Conservation (phyloP, 2,113 vertebrate species). For the Sceloporus tristichus region DNA sequence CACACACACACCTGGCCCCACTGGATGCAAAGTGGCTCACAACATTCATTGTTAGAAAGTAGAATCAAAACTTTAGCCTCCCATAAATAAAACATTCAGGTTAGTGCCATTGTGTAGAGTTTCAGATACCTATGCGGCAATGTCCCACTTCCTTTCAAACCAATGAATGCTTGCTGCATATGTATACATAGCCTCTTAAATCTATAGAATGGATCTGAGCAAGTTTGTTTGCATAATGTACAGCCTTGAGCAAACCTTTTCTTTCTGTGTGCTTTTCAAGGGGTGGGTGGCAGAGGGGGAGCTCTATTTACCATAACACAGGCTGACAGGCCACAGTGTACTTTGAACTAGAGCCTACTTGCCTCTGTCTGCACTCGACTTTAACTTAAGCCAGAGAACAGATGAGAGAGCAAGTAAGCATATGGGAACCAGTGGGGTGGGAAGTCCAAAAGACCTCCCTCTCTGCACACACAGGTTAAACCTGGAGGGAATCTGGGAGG, state of each 20-base stretch:
- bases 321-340: neutral
- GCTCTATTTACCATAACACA: constrained; percentile 18
- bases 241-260: neutral
- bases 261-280: neutral
- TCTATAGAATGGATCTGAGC: accelerated
- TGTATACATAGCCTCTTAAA: neutral
- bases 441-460: neutral
- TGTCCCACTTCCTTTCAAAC: neutral
- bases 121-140: neutral
- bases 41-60: neutral
- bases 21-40: no score
- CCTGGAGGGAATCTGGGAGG: neutral
- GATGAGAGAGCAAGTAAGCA: neutral
- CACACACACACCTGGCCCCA: no score
- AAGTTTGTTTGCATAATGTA: accelerated
- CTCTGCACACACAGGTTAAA: accelerated
- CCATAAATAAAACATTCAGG: neutral
- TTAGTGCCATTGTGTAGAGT: neutral
- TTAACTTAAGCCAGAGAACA: neutral
- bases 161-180: accelerated
- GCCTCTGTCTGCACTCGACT: neutral
- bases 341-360: constrained; percentile 56
- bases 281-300: constrained; percentile 11
- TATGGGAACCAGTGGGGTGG: neutral
- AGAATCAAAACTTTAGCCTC: neutral